phyloP scores from a whole-genome alignment of 2,113 vertebrate genomes.

The Capricornis sumatraensis region DNA sequence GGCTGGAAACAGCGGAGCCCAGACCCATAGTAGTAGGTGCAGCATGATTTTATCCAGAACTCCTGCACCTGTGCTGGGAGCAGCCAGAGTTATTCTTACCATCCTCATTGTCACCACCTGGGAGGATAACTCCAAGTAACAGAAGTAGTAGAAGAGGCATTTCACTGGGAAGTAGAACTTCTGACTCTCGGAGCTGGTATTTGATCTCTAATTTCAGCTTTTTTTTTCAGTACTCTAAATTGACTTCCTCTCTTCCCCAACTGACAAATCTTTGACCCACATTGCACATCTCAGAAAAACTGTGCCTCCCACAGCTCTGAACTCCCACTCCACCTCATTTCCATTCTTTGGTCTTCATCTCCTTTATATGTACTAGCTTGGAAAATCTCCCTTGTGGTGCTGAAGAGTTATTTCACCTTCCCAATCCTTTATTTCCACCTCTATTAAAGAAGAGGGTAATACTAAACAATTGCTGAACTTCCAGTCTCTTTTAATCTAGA shows the following conservation, averaged over 20 bases:
- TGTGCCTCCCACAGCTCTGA: too few relatives aligned
- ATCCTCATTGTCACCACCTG: not conserved
- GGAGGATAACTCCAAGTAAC: not conserved
- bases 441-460: not conserved
- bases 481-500: not conserved
- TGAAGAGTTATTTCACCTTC: not conserved
- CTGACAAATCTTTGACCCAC: too few relatives aligned
- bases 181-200: not conserved
- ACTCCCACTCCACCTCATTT: too few relatives aligned
- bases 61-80: too few relatives aligned
- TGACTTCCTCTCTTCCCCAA: too few relatives aligned
- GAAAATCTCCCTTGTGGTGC: rapidly evolving
- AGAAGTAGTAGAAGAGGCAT: not conserved
- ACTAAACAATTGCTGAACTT: not conserved
- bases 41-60: not conserved
- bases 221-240: too few relatives aligned
- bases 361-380: too few relatives aligned
- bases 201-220: too few relatives aligned
- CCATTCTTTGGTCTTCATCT: too few relatives aligned
- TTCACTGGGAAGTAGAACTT: not conserved
- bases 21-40: not conserved
- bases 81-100: not conserved
- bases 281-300: too few relatives aligned
- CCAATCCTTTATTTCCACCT: not conserved
- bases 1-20: not conserved